These are phyloP conservation scores for Gymnosoma rotundatum DNA, from an alignment of 2,888 invertebrate species.

Conservation along the genomic window DNA sequence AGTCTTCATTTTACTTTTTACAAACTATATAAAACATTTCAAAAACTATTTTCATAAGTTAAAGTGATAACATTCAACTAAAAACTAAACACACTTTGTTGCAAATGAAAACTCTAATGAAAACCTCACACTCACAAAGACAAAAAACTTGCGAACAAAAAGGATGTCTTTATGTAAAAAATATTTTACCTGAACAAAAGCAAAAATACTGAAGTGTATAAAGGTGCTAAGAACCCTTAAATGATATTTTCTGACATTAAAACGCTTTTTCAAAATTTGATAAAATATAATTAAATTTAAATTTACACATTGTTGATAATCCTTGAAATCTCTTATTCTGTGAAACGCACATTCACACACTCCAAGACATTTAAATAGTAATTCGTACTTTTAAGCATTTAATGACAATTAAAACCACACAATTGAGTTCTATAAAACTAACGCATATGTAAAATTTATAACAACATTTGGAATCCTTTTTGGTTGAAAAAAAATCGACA, in stretches of 20 bases:
- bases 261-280: constrained; percentile 51
- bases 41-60: constrained; percentile 60
- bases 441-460: no score
- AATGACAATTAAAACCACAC: constrained; percentile 7
- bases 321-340: constrained; percentile 20
- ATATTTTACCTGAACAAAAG: not conserved
- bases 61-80: constrained; percentile 55
- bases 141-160: not conserved
- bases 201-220: not conserved
- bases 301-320: constrained; percentile 57
- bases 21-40: constrained; percentile 55
- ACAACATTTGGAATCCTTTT: no score
- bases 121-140: not conserved
- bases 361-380: not conserved
- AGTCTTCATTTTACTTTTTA: not conserved
- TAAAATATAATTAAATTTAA: constrained; percentile 68
- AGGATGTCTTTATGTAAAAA: not conserved
- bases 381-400: not conserved
- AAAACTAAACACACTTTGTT: not conserved
- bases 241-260: constrained; percentile 47
- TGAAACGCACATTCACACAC: not conserved
- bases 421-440: no score
- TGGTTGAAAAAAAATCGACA: no score
- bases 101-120: not conserved
- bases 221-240: constrained; percentile 42